phyloP scores from a whole-genome alignment of 2,888 invertebrate genomes.

The Campoletis raptor region DNA sequence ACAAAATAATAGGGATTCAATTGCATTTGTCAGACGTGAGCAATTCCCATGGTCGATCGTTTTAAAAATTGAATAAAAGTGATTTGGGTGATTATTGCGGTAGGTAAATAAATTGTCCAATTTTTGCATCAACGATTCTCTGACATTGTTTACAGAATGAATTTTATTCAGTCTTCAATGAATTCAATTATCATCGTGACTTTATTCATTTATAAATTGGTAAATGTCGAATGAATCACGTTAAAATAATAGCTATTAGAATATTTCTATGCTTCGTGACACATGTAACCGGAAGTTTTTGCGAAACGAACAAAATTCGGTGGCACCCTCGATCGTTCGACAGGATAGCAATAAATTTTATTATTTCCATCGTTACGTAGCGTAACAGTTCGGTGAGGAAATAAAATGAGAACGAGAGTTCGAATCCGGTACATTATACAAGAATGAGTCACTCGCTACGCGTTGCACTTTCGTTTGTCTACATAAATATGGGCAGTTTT shows the following conservation, averaged over 20 bases:
- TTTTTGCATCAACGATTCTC: background rate
- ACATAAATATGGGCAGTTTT: background rate
- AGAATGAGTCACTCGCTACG: slow-evolving; percentile 65
- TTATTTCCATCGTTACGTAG: slow-evolving; percentile 47
- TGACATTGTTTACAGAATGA: slow-evolving; percentile 25
- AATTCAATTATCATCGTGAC: background rate
- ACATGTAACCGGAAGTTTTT: slow-evolving; percentile 4
- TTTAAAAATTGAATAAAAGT: background rate
- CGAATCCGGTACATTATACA: slow-evolving; percentile 48
- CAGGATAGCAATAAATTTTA: slow-evolving; percentile 63
- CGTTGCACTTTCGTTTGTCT: slow-evolving; percentile 47
- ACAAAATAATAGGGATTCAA: background rate
- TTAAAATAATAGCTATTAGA: background rate
- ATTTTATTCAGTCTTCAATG: background rate
- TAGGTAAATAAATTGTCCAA: background rate
- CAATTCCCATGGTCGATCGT: background rate
- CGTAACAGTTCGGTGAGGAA: slow-evolving; percentile 38
- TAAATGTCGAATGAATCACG: background rate
- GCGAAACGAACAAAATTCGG: slow-evolving; percentile 24
- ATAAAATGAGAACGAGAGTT: slow-evolving; percentile 58
- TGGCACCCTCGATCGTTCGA: slow-evolving; percentile 44
- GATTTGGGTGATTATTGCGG: background rate
- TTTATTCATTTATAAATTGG: slow-evolving; percentile 2
- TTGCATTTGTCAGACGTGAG: background rate
- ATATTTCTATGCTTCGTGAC: slow-evolving; percentile 7